phyloP scores from a whole-genome alignment of 2,797 vertebrate species.

The Chrysocyon brachyurus region DNA sequence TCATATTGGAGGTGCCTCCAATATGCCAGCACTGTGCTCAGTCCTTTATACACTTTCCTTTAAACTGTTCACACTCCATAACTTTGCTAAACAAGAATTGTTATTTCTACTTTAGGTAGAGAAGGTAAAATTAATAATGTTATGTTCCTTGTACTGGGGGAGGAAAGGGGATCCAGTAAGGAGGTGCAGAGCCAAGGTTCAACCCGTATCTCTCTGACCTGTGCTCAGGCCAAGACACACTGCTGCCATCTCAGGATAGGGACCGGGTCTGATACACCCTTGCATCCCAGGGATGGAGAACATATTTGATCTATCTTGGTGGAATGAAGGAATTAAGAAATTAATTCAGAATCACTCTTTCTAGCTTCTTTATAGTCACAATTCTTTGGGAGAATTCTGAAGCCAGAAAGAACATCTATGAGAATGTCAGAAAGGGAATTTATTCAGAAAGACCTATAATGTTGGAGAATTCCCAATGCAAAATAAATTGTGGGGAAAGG shows the following conservation, averaged over 20 bases:
- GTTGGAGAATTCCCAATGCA: constrained; percentile 36
- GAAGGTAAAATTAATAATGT: constrained; percentile 11
- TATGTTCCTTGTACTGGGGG: not conserved
- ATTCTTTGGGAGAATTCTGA: constrained; percentile 59
- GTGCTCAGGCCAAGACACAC: not conserved
- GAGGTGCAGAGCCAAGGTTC: not conserved
- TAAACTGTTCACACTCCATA: not conserved
- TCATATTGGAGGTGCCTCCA: not conserved
- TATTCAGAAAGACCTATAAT: constrained; percentile 21
- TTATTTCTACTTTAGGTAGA: not conserved
- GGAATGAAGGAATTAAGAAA: constrained; percentile 16
- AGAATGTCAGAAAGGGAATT: constrained; percentile 16
- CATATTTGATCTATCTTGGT: not conserved
- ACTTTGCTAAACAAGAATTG: constrained; percentile 28
- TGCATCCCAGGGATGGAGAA: not conserved
- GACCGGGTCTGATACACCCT: not conserved
- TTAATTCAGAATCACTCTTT: constrained; percentile 53
- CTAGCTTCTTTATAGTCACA: constrained; percentile 59
- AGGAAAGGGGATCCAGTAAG: not conserved
- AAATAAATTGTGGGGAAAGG: constrained; percentile 31
- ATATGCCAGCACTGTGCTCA: accelerated
- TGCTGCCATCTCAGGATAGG: not conserved
- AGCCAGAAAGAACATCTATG: constrained; percentile 48
- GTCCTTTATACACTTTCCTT: not conserved
- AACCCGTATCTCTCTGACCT: not conserved